Percentiles rank a stretch among this genome's conserved stretches.
Conservation (phyloP, 2,797 vertebrate genomes). For the Poeciliopsis turneri region DNA sequence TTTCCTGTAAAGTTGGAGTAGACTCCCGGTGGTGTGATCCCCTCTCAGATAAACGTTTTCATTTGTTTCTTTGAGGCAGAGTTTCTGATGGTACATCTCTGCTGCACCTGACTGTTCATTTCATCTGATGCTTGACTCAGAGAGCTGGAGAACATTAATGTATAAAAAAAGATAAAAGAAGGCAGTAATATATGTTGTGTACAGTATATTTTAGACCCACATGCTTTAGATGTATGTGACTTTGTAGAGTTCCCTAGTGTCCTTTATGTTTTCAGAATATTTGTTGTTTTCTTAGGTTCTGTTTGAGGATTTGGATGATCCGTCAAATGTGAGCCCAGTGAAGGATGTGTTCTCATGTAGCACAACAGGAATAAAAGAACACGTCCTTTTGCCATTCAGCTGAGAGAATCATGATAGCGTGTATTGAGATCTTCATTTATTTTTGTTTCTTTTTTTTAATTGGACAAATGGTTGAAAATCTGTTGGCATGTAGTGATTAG, state of each 20-base stretch:
- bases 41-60: conserved; percentile 49
- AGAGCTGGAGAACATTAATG: conserved; percentile 69
- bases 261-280: conserved; percentile 37
- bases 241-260: conserved; percentile 42
- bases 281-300: conserved; percentile 60
- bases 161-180: conserved; percentile 49
- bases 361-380: conserved; percentile 46
- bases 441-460: conserved; percentile 58
- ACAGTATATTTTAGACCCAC: conserved; percentile 67
- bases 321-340: conserved; percentile 76
- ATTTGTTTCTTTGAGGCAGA: conserved; percentile 35
- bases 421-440: background rate
- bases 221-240: conserved; percentile 59
- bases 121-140: conserved; percentile 67
- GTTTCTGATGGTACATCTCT: conserved; percentile 58
- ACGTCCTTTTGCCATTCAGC: conserved; percentile 58
- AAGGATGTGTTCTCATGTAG: conserved; percentile 80
- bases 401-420: conserved; percentile 44
- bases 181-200: conserved; percentile 64
- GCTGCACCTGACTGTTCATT: conserved; percentile 62
- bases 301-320: conserved; percentile 63
- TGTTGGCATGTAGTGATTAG: conserved; percentile 48
- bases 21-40: conserved; percentile 58
- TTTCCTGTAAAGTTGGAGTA: conserved; percentile 56
- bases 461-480: conserved; percentile 45